Conservation (phyloP, 2,888 invertebrate genomes). For the Chydorus sphaericus region DNA sequence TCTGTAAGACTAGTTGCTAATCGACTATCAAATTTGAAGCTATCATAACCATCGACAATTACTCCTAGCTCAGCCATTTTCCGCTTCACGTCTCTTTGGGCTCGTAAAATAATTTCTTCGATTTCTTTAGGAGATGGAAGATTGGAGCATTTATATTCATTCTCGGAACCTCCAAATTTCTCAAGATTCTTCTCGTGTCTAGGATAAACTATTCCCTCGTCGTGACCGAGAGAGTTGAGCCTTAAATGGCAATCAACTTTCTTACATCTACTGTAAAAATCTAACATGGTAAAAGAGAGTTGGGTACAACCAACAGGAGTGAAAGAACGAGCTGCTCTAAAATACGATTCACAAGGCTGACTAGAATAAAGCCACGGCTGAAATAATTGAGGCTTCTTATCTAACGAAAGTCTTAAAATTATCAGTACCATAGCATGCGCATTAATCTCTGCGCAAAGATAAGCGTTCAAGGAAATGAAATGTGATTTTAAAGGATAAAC, state of each 20-base stretch:
- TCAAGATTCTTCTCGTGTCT: neutral
- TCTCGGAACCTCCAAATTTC: neutral
- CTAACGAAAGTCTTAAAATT: neutral
- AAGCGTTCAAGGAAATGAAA: slow-evolving; percentile 1
- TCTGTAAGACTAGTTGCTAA: neutral
- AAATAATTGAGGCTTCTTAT: neutral
- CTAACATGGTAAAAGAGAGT: slow-evolving; percentile 3
- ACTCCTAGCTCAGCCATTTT: neutral
- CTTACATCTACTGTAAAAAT: neutral
- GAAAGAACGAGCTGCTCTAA: neutral
- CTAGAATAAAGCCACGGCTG: neutral
- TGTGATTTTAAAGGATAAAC: neutral
- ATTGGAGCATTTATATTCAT: neutral
- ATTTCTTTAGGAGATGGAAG: slow-evolving; percentile 5
- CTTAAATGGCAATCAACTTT: neutral
- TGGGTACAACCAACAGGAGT: slow-evolving; percentile 4
- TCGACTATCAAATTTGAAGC: neutral
- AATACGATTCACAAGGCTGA: neutral
- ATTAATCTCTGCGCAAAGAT: slow-evolving; percentile 8
- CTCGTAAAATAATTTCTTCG: neutral
- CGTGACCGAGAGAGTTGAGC: neutral
- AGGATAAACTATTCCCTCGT: slow-evolving; percentile 1
- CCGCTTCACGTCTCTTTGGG: neutral
- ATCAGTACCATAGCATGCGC: slow-evolving; percentile 4
- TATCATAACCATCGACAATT: neutral